Evolutionary conservation across 2,888 invertebrate species (phyloP).

Genomic region (Emmelina monodactyla): DNA sequence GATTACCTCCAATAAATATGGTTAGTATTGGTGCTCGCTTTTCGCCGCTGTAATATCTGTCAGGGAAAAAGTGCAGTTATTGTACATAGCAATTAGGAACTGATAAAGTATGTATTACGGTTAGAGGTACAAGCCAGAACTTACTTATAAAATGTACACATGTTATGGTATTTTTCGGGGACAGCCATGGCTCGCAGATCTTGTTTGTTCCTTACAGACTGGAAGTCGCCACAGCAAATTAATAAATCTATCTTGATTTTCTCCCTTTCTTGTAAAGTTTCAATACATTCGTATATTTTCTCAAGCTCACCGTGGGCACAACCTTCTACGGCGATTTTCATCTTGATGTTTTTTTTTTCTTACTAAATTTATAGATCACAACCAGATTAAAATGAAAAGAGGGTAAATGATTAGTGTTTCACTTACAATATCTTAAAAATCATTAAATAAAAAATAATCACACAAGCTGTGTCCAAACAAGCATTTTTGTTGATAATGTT

Average conservation of each 20-base stretch:
- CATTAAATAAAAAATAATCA: too few relatives aligned
- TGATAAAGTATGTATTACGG: background rate
- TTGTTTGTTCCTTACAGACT: conserved; percentile 87
- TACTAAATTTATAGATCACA: too few relatives aligned
- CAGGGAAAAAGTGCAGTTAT: background rate
- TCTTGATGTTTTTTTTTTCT: conserved; percentile 51
- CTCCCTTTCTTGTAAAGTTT: conserved; percentile 75
- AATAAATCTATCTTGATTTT: conserved; percentile 86
- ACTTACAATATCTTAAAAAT: too few relatives aligned
- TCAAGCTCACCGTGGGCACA: conserved; percentile 99
- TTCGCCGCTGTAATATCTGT: conserved; percentile 94
- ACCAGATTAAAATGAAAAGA: too few relatives aligned
- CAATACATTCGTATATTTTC: conserved; percentile 88
- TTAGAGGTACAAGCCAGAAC: conserved; percentile 19
- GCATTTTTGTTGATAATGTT: too few relatives aligned
- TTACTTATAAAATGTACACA: conserved; percentile 94
- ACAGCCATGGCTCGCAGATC: conserved; percentile 96
- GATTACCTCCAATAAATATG: conserved; percentile 97
- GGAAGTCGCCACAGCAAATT: conserved; percentile 98
- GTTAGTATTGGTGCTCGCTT: conserved; percentile 90
- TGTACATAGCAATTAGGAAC: background rate
- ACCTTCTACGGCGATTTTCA: conserved; percentile 96
- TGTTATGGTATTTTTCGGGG: conserved; percentile 87
- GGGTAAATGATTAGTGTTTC: too few relatives aligned
- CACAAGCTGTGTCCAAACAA: too few relatives aligned